phyloP scores from a whole-genome alignment of 2,797 vertebrate species.

The Pantherophis vulpinus region DNA sequence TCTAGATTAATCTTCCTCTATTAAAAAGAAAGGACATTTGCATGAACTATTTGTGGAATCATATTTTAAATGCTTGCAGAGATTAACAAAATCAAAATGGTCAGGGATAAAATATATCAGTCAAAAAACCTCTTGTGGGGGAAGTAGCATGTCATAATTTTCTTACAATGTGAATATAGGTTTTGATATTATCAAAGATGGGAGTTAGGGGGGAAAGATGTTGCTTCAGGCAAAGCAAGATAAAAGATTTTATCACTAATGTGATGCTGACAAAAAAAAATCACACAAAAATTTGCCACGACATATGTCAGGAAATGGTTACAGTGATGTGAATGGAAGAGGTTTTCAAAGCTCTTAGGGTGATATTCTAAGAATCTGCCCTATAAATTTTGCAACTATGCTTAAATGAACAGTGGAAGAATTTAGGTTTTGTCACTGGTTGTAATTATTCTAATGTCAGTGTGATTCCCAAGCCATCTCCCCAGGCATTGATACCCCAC shows the following conservation, averaged over 20 bases:
- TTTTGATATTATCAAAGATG: not conserved
- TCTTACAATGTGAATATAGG: not conserved
- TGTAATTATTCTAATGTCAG: not conserved
- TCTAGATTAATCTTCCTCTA: not conserved
- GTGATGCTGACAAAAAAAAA: not conserved
- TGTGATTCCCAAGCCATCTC: not conserved
- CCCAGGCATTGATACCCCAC: not conserved
- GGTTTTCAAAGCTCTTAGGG: not conserved
- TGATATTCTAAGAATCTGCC: slow-evolving; percentile 18
- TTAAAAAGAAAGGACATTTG: not conserved
- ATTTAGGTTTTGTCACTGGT: not conserved
- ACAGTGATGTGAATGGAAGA: slow-evolving; percentile 18
- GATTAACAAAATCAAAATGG: not conserved
- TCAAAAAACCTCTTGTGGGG: not conserved
- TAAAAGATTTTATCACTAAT: slow-evolving; percentile 10
- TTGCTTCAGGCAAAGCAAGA: not conserved
- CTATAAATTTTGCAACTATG: accelerated
- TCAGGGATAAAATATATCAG: not conserved
- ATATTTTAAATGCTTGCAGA: not conserved
- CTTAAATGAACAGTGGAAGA: accelerated
- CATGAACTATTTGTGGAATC: not conserved
- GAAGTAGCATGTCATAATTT: not conserved
- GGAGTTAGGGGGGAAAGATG: not conserved
- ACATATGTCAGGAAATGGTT: not conserved
- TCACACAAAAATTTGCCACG: not conserved